These are phyloP conservation scores for Drosophila arawakana DNA, from an alignment of 1,140 invertebrate genomes.

Conservation along the genomic window DNA sequence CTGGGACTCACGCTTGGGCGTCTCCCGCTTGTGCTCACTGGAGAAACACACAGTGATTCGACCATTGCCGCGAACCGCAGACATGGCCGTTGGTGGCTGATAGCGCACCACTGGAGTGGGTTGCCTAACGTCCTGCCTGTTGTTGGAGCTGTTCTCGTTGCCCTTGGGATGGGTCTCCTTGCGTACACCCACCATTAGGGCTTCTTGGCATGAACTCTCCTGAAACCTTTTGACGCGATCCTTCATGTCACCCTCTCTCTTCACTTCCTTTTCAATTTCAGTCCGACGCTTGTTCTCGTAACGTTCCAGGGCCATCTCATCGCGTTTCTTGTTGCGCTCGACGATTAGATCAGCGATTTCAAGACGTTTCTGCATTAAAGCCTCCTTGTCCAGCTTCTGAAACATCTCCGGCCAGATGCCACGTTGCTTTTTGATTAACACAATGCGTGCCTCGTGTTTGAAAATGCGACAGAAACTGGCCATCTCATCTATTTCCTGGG, in stretches of 20 bases:
- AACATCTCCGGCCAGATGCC: constrained; percentile 82
- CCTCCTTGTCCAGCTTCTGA: constrained; percentile 72
- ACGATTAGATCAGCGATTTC: constrained; percentile 77
- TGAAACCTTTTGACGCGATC: constrained; percentile 79
- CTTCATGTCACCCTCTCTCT: constrained; percentile 73
- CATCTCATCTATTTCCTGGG: constrained; percentile 77
- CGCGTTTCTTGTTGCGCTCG: constrained; percentile 79
- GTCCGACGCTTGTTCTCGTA: constrained; percentile 73
- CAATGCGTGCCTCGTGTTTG: constrained; percentile 81
- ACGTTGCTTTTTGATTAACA: constrained; percentile 73
- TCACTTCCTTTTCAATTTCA: constrained; percentile 75
- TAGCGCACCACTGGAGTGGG: constrained; percentile 64
- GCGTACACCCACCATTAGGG: constrained; percentile 70
- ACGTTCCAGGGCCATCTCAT: constrained; percentile 70
- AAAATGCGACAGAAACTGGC: constrained; percentile 82
- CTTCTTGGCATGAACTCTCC: constrained; percentile 64
- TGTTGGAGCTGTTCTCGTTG: constrained; percentile 21
- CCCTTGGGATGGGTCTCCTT: constrained; percentile 61
- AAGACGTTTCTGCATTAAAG: constrained; percentile 67
- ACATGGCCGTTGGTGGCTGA: constrained; percentile 53
- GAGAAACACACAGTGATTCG: constrained; percentile 72
- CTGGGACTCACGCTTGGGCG: constrained; percentile 79
- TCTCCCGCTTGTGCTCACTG: constrained; percentile 57
- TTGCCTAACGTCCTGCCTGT: constrained; percentile 40
- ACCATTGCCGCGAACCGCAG: constrained; percentile 61